phyloP scores from a whole-genome alignment of 1,140 invertebrate genomes.

The Oncopodura yosiiana region DNA sequence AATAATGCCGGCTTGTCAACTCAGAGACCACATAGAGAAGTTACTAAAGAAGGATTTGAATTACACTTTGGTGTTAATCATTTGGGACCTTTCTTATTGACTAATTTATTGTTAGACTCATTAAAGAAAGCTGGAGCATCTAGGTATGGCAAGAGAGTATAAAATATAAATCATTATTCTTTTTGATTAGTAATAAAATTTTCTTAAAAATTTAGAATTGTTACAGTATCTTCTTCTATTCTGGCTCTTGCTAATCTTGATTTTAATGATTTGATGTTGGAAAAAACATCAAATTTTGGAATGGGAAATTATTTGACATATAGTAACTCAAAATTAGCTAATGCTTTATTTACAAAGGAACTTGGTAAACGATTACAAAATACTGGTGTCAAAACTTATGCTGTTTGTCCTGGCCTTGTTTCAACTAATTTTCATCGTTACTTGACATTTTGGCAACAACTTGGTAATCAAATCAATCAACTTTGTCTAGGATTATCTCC shows the following conservation, averaged over 20 bases:
- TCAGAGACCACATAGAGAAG: background rate
- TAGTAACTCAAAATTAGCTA: constrained; percentile 43
- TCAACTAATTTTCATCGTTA: constrained; percentile 39
- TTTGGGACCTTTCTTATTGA: constrained; percentile 8
- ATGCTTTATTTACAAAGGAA: constrained; percentile 44
- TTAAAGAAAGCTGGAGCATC: background rate
- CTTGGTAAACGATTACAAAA: constrained; percentile 40
- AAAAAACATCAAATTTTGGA: constrained; percentile 3
- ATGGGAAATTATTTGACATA: background rate
- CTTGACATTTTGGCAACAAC: constrained; percentile 23
- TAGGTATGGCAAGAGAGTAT: background rate
- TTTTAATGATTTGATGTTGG: constrained; percentile 15
- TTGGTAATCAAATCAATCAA: background rate
- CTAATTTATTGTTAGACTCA: background rate
- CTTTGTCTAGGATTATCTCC: background rate
- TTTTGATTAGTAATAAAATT: background rate
- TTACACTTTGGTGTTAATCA: constrained; percentile 39
- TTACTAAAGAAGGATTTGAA: constrained; percentile 12
- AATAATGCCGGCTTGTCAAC: constrained; percentile 42
- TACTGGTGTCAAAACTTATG: constrained; percentile 40
- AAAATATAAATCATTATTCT: background rate
- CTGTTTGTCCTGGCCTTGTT: constrained; percentile 43
- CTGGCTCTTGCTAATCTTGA: constrained; percentile 4
- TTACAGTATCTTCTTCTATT: constrained; percentile 1
- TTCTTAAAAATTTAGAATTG: constrained; percentile 8